A percentile compares a stretch with the other conserved stretches of the same genome.
phyloP scores from a whole-genome alignment of 1,140 invertebrate species.

The Penaeus japonicus region DNA sequence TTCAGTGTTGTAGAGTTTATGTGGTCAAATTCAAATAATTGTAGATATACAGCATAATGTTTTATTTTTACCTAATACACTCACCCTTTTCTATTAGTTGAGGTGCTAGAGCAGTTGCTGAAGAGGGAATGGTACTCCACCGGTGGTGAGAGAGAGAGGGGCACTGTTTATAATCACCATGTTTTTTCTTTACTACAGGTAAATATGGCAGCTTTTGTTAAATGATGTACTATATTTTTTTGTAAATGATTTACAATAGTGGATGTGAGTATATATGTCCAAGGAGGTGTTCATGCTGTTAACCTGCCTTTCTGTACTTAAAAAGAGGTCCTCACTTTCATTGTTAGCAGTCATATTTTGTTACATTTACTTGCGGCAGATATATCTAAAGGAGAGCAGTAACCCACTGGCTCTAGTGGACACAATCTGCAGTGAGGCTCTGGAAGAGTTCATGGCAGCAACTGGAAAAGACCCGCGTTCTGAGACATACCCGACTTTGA shows the following conservation, averaged over 20 bases:
- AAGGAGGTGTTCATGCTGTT: no score
- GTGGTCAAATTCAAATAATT: not conserved
- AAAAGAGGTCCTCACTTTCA: no score
- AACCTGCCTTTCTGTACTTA: no score
- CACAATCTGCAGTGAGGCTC: conserved; percentile 60
- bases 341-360: no score
- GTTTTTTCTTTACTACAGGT: conserved; percentile 63
- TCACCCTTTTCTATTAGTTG: conserved; percentile 52
- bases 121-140: conserved; percentile 63
- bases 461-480: conserved; percentile 66
- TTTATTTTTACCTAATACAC: not conserved
- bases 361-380: not conserved
- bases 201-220: conserved; percentile 49
- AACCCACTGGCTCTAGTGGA: conserved; percentile 62
- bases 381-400: conserved; percentile 57
- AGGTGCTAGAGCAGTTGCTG: conserved; percentile 62
- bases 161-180: conserved; percentile 63
- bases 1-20: not conserved
- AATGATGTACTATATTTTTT: not conserved
- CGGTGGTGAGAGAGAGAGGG: conserved; percentile 63
- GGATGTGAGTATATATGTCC: not conserved
- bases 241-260: not conserved
- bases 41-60: no score
- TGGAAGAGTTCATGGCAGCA: conserved; percentile 62
- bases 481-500: conserved; percentile 70